Evolutionary conservation across 2,797 vertebrate genomes (phyloP).

Genomic region (Apodemus agrarius): DNA sequence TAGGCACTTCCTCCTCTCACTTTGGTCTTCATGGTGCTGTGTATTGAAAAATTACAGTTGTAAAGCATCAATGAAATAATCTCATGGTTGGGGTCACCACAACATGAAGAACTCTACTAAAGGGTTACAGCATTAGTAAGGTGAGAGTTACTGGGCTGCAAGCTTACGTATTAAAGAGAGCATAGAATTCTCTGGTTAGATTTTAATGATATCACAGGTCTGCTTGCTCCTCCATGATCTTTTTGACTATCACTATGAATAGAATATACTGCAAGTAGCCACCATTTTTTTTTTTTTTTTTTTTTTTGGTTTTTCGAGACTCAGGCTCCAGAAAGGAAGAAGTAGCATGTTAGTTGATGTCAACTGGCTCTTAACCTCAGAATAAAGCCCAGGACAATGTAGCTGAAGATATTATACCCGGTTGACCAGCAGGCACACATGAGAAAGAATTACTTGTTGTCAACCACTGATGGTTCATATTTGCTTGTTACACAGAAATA

Average conservation of each 20-base stretch:
- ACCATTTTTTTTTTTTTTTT: no score
- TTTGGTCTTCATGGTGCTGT: neutral
- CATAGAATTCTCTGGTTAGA: neutral
- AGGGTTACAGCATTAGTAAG: neutral
- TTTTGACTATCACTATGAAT: neutral
- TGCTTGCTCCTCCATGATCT: neutral
- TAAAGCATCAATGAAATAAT: neutral
- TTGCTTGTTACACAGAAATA: conserved; percentile 1
- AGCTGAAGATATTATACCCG: neutral
- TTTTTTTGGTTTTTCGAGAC: no score
- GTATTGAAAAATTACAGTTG: neutral
- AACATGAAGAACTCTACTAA: neutral
- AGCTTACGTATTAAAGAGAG: neutral
- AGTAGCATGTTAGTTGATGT: neutral
- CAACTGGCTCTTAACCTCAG: neutral
- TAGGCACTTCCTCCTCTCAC: neutral
- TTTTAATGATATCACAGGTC: neutral
- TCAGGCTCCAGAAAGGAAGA: neutral
- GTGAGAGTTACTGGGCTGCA: neutral
- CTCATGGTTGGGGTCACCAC: neutral
- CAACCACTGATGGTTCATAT: neutral
- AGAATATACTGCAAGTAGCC: neutral
- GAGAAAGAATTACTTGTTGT: neutral
- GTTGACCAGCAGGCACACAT: neutral
- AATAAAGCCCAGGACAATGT: neutral